Base-by-base conservation (phyloP, 2,888 invertebrate genomes). In the Ennomos quercinarius region DNA sequence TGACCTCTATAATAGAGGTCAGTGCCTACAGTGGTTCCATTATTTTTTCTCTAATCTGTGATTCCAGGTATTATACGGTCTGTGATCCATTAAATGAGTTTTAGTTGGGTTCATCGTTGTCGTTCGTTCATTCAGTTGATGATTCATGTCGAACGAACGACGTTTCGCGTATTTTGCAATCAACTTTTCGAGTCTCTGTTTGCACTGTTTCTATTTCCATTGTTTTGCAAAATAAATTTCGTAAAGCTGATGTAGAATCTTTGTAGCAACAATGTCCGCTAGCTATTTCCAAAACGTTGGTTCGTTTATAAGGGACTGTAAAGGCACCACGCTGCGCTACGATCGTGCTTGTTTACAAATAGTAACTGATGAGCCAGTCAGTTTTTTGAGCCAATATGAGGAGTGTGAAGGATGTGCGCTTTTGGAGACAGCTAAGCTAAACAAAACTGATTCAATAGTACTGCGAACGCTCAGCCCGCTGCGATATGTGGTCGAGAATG, bases 291-390 rank as follows among this genome's bases (percentile, higher is more conserved):
- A 88, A 72, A 92, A 93, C 74, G 83, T 93, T 3, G 92, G 92
- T 42, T 74, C 87, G 40, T 84, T 83, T 65, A 72, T 79, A 58
- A 77, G 87, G 34, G 74, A 83, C 37, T 93, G 93, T 72, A 83
- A 82, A 66, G 79, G 77, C 6, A 75, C 74, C 8, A 83, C 64
- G 52, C 73, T 93, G 61, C 78, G 73, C 9, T 87, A 80, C 62
- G 93, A 93, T 66, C 82, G 92, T 73, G 91, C 93, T 54, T 93
- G 93, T 78, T 83, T 93, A 75, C 82, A 87, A 76, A 80, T 93
- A 50, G 64, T 81, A 40, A 80, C 89, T 9, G 72, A 80, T 0
- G 73, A 80, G 61, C 64, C 73, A 60, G 74, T 93, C 37, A 77
- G 64, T 48, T 87, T 93, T 70, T 87, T 80, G 86, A 90, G 87